Evolutionary conservation across 2,888 invertebrate genomes (phyloP), one percentile per base, ranked within the genome.

Genomic region (Oasisia sp.): DNA sequence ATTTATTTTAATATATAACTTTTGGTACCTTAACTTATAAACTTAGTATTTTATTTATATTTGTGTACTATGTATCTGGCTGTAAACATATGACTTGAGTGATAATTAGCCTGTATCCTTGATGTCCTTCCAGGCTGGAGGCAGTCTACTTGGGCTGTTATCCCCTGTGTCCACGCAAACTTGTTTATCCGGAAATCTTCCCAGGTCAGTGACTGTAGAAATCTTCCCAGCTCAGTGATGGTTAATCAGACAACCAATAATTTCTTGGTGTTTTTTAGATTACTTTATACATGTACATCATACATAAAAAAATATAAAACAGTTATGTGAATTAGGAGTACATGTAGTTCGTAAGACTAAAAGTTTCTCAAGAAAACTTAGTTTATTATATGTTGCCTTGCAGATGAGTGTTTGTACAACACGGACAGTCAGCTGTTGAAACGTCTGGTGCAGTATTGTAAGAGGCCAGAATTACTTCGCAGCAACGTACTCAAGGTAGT

Each of bases 181-280:
- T 98, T 5, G 97, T 97, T 1, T 98, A 98, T 96, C 97, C 98
- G 0, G 98, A 98, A 97, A 97, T 98, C 93, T 98, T 97, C 96
- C 97, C 96, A 94, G 94, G 95, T 95, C 94, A 92, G 92, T 92
- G 38, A 27, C 38, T 38, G 38, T 38, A 38, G 38, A 38, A 38
- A 38, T 38, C 38, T 38, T 38, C 38, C 38, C 38, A 38, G 38
- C 2, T 38, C 38, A 38, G 38, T 38, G 38, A 38, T 38, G 38
- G 2, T 38, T 38, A 38, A 38, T 38, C 38, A 38, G 38, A 38
- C 38, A 38, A 38, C 38, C 38, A 38, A 38, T 38, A 38, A 38
- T 38, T 38, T 38, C 38, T 38, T 38, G 38, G 38, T 38, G 38
- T 38, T 38, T 38, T 38, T 38, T 27, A 45, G 32, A 32, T 89